A percentile compares a stretch with the other conserved stretches of the same genome.
Evolutionary conservation across 2,888 invertebrate species (phyloP).

Genomic region (Cantharis rufa): DNA sequence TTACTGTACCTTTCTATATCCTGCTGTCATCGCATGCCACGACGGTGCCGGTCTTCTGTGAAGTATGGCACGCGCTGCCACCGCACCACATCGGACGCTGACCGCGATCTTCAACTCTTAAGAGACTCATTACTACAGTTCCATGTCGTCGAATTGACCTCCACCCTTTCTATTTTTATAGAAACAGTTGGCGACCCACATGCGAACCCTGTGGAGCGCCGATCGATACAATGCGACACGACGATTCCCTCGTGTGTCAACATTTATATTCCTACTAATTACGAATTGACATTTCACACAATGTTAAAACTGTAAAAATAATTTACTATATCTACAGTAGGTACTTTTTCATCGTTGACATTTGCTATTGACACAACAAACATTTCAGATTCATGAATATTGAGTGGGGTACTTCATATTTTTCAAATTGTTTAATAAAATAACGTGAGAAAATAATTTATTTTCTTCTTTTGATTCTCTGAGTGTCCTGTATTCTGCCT

Average conservation of each 20-base stretch:
- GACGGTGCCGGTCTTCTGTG: constrained; percentile 27
- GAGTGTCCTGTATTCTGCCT: no score
- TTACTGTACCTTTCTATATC: constrained; percentile 27
- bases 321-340: neutral
- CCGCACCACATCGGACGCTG: constrained; percentile 21
- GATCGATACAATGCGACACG: neutral
- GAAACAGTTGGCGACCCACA: neutral
- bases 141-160: neutral
- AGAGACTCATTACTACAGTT: neutral
- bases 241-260: neutral
- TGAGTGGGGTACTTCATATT: neutral
- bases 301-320: neutral
- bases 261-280: neutral
- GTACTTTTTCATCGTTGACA: neutral
- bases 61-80: constrained; percentile 31
- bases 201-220: neutral
- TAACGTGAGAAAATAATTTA: neutral
- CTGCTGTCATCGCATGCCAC: constrained; percentile 30
- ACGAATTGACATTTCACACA: neutral
- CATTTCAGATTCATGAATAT: neutral
- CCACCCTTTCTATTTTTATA: neutral
- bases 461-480: neutral
- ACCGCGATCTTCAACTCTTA: constrained; percentile 5
- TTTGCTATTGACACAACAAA: neutral
- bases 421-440: neutral